phyloP scores from a whole-genome alignment of 2,113 vertebrate species.

The Carlito syrichta region DNA sequence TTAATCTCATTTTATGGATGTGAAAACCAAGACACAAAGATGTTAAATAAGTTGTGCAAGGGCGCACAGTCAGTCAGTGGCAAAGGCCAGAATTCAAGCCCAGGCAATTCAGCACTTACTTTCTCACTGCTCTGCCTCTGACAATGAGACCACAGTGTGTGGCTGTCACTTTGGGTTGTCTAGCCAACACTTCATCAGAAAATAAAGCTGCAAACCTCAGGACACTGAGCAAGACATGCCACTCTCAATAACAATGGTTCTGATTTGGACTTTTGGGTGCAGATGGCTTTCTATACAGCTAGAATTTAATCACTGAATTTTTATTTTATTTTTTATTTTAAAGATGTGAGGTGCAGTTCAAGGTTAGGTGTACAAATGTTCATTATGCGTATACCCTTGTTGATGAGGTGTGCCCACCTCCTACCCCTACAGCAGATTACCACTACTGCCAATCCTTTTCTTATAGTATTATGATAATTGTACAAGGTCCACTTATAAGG shows the following conservation, averaged over 20 bases:
- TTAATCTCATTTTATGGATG: neutral
- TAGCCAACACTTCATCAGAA: neutral
- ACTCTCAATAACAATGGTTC: neutral
- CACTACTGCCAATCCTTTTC: too few relatives aligned
- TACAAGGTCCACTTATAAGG: too few relatives aligned
- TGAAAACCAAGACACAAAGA: neutral
- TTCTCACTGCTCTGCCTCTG: neutral
- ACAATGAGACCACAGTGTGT: fast-evolving
- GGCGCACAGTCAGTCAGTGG: neutral
- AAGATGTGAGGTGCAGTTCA: too few relatives aligned
- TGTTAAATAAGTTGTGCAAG: neutral
- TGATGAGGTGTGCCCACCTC: too few relatives aligned
- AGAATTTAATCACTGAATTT: neutral
- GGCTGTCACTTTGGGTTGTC: neutral
- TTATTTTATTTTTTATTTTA: too few relatives aligned
- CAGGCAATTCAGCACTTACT: neutral
- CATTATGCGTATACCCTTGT: too few relatives aligned
- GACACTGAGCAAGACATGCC: neutral
- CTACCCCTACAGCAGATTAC: too few relatives aligned
- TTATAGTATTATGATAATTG: too few relatives aligned
- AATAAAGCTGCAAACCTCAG: neutral
- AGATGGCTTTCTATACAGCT: neutral
- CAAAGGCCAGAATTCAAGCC: neutral
- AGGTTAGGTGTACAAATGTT: too few relatives aligned
- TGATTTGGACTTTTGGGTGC: neutral